A percentile compares a stretch with the other conserved stretches of the same genome.
Conservation (phyloP, 2,888 invertebrate species). For the Meloe dianella region DNA sequence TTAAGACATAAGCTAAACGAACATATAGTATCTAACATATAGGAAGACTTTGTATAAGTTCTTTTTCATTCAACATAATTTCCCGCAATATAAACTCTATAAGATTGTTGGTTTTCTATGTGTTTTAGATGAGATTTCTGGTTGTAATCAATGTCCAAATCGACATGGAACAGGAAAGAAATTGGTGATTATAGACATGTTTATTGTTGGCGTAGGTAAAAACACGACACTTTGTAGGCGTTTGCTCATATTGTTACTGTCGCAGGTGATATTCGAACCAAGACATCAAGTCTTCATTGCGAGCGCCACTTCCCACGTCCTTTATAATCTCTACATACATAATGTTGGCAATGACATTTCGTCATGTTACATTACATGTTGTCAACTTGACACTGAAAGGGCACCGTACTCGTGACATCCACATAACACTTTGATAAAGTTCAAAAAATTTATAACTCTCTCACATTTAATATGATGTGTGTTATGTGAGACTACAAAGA, state of each 20-base stretch:
- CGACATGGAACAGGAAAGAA: slow-evolving; percentile 10
- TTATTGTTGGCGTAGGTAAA: slow-evolving; percentile 14
- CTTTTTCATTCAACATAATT: background rate
- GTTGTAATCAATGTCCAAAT: slow-evolving; percentile 9
- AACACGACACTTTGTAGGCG: slow-evolving; percentile 18
- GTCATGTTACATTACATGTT: slow-evolving; percentile 11
- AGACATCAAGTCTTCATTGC: slow-evolving; percentile 17
- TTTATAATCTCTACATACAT: background rate
- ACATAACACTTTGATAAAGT: background rate
- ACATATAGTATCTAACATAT: background rate
- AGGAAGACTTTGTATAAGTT: background rate
- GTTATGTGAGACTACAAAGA: background rate
- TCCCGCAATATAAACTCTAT: background rate
- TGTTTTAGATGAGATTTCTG: slow-evolving; percentile 3
- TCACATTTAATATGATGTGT: background rate
- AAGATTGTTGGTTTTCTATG: slow-evolving; percentile 5
- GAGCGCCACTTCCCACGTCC: slow-evolving; percentile 18
- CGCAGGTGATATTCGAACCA: slow-evolving; percentile 17
- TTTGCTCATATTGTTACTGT: slow-evolving; percentile 14
- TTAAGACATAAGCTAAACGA: background rate
- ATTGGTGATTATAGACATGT: slow-evolving; percentile 10
- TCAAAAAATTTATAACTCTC: background rate
- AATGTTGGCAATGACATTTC: slow-evolving; percentile 12
- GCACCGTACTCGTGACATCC: background rate
- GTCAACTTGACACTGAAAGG: slow-evolving; percentile 6